Conservation (phyloP, 2,113 vertebrate species). For the Fregetta grallaria region DNA sequence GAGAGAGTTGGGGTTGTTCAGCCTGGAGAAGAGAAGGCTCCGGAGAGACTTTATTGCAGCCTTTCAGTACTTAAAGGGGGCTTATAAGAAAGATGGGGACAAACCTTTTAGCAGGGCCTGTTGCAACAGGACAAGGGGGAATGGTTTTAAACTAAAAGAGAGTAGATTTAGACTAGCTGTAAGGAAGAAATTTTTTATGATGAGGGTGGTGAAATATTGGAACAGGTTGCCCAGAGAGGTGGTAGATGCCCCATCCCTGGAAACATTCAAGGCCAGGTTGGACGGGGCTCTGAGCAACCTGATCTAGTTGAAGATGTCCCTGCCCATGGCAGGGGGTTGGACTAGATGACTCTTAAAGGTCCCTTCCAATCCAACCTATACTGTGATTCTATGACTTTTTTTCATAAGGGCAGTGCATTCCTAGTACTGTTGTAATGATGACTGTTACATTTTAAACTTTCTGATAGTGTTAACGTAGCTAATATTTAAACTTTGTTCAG, state of each 20-base stretch:
- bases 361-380: neutral
- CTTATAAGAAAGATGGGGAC: no score
- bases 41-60: no score
- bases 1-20: no score
- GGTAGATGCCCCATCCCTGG: neutral
- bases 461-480: neutral
- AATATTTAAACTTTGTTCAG: neutral
- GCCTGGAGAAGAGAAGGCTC: no score
- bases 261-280: neutral
- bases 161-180: no score
- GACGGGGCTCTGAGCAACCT: neutral
- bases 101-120: no score
- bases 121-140: no score
- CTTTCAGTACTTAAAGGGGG: no score
- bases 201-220: no score
- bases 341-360: neutral
- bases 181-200: no score
- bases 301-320: neutral
- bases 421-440: neutral
- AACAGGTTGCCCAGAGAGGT: neutral
- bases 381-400: neutral
- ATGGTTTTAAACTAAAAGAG: no score
- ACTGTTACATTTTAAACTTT: neutral
- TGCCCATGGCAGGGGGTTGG: neutral
- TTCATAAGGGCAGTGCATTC: neutral